Evolutionary conservation across 2,113 vertebrate species (phyloP).

Genomic region (Psammodynastes pulverulentus): DNA sequence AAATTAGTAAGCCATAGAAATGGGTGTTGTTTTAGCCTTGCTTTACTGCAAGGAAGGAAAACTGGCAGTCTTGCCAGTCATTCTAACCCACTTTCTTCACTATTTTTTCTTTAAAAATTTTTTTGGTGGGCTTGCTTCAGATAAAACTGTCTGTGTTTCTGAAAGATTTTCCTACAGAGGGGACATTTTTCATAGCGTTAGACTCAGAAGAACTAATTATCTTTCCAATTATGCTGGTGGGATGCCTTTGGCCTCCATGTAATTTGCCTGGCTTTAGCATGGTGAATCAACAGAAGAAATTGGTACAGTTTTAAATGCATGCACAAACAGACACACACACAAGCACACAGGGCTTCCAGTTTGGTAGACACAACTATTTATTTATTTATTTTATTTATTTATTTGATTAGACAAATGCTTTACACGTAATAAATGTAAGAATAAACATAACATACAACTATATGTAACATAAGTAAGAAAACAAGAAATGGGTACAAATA

Average conservation of each 20-base stretch:
- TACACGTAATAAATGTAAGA: no score
- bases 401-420: no score
- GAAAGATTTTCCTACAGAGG: conserved; percentile 35
- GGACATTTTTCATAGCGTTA: conserved; percentile 17
- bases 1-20: conserved; percentile 80
- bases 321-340: not conserved
- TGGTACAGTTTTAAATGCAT: not conserved
- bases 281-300: not conserved
- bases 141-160: conserved; percentile 41
- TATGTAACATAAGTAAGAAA: no score
- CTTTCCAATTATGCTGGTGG: conserved; percentile 5
- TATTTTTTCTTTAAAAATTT: conserved; percentile 62
- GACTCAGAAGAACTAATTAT: not conserved
- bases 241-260: not conserved
- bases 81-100: conserved; percentile 64
- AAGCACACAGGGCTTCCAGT: not conserved
- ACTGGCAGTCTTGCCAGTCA: conserved; percentile 61
- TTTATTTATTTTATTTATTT: no score
- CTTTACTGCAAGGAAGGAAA: conserved; percentile 75
- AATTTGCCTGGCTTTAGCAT: not conserved
- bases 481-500: no score
- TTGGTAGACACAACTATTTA: not conserved
- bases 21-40: conserved; percentile 80
- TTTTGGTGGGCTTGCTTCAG: conserved; percentile 62
- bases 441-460: no score